A percentile compares a stretch with the other conserved stretches of the same genome.
phyloP scores from a whole-genome alignment of 2,797 vertebrate genomes.

The Labeo calbasu region DNA sequence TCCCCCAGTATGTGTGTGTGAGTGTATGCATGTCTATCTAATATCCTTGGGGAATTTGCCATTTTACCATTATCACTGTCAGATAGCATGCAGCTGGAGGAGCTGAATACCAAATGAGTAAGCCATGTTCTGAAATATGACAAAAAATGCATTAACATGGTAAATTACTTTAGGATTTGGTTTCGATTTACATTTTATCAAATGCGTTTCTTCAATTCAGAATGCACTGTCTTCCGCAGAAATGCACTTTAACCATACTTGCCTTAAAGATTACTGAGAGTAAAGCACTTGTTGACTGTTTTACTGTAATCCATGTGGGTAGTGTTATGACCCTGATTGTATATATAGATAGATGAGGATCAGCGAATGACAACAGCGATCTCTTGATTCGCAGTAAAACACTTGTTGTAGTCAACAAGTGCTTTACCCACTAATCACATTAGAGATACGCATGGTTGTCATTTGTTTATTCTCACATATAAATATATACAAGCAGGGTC shows the following conservation, averaged over 20 bases:
- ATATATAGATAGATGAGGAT: not conserved
- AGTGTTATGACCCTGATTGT: not conserved
- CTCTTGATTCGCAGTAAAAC: not conserved
- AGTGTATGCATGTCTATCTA: slow-evolving; percentile 52
- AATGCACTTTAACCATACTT: not conserved
- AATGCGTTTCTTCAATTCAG: slow-evolving; percentile 5
- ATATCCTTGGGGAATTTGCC: slow-evolving; percentile 56
- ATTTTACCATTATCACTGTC: slow-evolving; percentile 53
- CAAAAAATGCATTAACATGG: slow-evolving; percentile 38
- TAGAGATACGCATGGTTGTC: not conserved
- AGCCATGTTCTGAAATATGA: slow-evolving; percentile 26
- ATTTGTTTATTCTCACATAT: not conserved
- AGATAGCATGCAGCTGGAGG: slow-evolving; percentile 39
- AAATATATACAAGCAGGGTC: not conserved
- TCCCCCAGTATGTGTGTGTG: slow-evolving; percentile 51
- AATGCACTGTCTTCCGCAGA: not conserved
- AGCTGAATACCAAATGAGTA: slow-evolving; percentile 43
- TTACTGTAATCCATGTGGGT: not conserved
- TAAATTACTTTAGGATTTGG: slow-evolving; percentile 12
- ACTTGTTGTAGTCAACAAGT: not conserved
- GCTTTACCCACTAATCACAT: not conserved
- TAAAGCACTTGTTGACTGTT: slow-evolving; percentile 28
- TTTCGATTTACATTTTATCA: slow-evolving; percentile 27
- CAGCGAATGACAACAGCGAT: not conserved
- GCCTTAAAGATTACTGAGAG: not conserved